Evolutionary conservation across 2,113 vertebrate species (phyloP).

Genomic region (Lasiurus borealis): DNA sequence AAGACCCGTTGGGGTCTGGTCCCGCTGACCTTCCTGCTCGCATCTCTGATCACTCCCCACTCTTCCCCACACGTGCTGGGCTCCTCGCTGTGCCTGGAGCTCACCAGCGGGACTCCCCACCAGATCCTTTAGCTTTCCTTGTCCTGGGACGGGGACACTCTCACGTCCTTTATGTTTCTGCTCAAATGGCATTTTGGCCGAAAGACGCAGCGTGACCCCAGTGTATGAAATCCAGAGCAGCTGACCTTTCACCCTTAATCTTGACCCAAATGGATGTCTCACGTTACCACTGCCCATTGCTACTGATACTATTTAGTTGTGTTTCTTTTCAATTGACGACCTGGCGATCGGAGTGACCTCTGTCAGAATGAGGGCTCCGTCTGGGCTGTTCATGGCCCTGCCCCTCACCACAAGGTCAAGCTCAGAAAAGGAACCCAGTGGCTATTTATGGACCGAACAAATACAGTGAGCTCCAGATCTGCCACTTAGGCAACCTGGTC

Average conservation of each 20-base stretch:
- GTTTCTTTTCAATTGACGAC: not conserved
- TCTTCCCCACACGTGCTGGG: not conserved
- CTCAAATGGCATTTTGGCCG: slow-evolving; percentile 14
- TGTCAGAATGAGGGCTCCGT: not conserved
- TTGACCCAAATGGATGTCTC: not conserved
- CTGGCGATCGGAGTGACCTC: not conserved
- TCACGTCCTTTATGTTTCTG: not conserved
- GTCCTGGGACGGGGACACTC: not conserved
- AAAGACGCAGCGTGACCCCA: not conserved
- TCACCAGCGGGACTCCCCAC: not conserved
- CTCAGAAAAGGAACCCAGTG: not conserved
- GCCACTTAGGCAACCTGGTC: not conserved
- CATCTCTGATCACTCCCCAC: not conserved
- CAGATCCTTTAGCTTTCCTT: not conserved
- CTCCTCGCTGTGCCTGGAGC: not conserved
- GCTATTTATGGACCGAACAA: slow-evolving; percentile 3
- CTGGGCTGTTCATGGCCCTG: not conserved
- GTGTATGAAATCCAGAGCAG: not conserved
- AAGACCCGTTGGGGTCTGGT: not conserved
- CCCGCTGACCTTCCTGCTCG: not conserved
- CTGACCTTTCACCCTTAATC: not conserved
- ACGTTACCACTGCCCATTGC: not conserved
- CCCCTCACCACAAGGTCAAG: not conserved
- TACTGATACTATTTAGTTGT: not conserved
- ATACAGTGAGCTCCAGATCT: not conserved